A percentile compares a stretch with the other conserved stretches of the same genome.
Evolutionary conservation across 2,797 vertebrate species (phyloP).

Genomic region (Microctenopoma stevenorrisi): DNA sequence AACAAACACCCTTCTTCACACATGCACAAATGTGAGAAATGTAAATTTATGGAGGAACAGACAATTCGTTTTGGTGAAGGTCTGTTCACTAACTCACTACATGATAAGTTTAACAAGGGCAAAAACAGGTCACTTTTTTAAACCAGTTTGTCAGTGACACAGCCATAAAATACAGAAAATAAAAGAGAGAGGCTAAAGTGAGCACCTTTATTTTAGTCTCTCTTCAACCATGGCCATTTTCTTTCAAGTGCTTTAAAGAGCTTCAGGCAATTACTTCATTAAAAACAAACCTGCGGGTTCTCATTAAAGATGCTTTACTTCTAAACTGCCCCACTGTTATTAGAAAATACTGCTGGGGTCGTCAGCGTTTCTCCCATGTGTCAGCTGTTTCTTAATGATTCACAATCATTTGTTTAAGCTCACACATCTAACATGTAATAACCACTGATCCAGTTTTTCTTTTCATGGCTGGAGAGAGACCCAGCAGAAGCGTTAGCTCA

Average conservation of each 20-base stretch:
- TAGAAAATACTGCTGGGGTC: conserved; percentile 32
- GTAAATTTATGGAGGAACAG: not conserved
- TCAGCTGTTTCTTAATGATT: conserved; percentile 58
- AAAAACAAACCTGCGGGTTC: conserved; percentile 35
- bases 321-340: conserved; percentile 39
- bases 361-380: conserved; percentile 17
- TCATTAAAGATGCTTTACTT: conserved; percentile 28
- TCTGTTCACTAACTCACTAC: not conserved
- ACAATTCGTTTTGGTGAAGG: not conserved
- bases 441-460: conserved; percentile 36
- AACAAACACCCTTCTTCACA: conserved; percentile 11
- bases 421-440: conserved; percentile 44
- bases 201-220: conserved; percentile 27
- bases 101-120: not conserved
- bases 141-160: conserved; percentile 7
- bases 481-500: conserved; percentile 34
- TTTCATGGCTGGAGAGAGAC: conserved; percentile 37
- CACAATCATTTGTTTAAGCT: conserved; percentile 40
- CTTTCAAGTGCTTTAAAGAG: conserved; percentile 35
- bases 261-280: conserved; percentile 51
- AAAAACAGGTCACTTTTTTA: conserved; percentile 2
- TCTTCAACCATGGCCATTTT: conserved; percentile 7
- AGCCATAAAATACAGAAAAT: conserved; percentile 14
- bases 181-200: not conserved
- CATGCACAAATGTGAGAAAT: conserved; percentile 3